These are phyloP conservation scores for Listronotus bonariensis DNA, from an alignment of 1,140 invertebrate species.

Conservation along the genomic window DNA sequence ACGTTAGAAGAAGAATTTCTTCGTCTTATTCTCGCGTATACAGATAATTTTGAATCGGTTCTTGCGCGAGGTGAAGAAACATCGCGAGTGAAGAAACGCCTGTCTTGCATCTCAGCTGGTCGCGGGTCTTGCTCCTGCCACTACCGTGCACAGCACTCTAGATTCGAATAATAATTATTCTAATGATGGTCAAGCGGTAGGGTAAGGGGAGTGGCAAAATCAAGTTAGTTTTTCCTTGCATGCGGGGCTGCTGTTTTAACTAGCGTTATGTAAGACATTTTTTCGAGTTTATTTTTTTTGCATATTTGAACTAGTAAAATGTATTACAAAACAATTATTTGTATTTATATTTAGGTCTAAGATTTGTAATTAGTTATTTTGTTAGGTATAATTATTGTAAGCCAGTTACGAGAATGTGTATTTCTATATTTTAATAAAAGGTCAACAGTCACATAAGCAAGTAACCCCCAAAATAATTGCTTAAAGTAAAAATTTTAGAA, in stretches of 20 bases:
- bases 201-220: conserved; percentile 34
- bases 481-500: too few relatives aligned
- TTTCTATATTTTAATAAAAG: too few relatives aligned
- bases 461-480: too few relatives aligned
- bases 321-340: too few relatives aligned
- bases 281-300: too few relatives aligned
- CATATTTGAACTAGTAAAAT: too few relatives aligned
- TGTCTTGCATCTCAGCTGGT: conserved; percentile 35
- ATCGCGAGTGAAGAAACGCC: conserved; percentile 33
- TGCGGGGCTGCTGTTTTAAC: conserved; percentile 1
- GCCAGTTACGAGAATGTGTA: too few relatives aligned
- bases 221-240: conserved; percentile 18
- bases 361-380: too few relatives aligned
- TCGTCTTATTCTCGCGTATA: conserved; percentile 6
- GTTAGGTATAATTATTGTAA: too few relatives aligned
- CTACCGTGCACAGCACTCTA: conserved; percentile 31
- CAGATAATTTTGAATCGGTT: conserved; percentile 12
- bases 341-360: too few relatives aligned
- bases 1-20: conserved; percentile 3
- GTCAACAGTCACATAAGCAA: too few relatives aligned
- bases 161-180: conserved; percentile 36
- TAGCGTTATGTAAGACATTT: not conserved
- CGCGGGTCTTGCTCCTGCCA: conserved; percentile 33
- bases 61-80: conserved; percentile 36
- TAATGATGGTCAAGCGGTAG: conserved; percentile 39